phyloP scores from a whole-genome alignment of 2,888 invertebrate species.

The Melinaea marsaeus region DNA sequence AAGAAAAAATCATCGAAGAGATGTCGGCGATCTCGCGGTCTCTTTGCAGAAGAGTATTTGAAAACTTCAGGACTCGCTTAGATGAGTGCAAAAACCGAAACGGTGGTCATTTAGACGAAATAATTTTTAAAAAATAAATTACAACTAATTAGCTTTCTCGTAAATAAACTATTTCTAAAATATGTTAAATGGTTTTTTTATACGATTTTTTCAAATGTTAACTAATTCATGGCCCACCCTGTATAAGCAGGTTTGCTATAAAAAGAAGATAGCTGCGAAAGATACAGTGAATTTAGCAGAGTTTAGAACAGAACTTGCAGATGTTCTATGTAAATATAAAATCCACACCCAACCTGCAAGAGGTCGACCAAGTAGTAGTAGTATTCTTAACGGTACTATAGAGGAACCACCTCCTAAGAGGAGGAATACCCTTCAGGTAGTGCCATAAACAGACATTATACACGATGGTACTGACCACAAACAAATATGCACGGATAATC shows the following conservation, averaged over 20 bases:
- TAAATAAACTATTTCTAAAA: no score
- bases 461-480: slow-evolving; percentile 10
- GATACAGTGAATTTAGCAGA: slow-evolving; percentile 14
- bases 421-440: not conserved
- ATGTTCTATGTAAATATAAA: slow-evolving; percentile 17
- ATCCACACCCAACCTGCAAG: slow-evolving; percentile 17
- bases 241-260: not conserved
- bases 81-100: no score
- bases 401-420: slow-evolving; percentile 2
- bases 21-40: no score
- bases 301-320: slow-evolving; percentile 15
- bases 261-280: slow-evolving; percentile 6
- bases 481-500: slow-evolving; percentile 2
- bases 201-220: no score
- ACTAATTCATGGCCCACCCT: no score
- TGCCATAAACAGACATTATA: slow-evolving; percentile 11
- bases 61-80: no score
- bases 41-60: no score
- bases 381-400: slow-evolving; percentile 8
- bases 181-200: no score
- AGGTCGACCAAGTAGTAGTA: slow-evolving; percentile 13
- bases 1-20: no score
- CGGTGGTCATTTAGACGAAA: no score
- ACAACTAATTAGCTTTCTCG: no score
- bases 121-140: no score